Conservation (phyloP, 1,140 invertebrate species). For the Gerris buenoi region DNA sequence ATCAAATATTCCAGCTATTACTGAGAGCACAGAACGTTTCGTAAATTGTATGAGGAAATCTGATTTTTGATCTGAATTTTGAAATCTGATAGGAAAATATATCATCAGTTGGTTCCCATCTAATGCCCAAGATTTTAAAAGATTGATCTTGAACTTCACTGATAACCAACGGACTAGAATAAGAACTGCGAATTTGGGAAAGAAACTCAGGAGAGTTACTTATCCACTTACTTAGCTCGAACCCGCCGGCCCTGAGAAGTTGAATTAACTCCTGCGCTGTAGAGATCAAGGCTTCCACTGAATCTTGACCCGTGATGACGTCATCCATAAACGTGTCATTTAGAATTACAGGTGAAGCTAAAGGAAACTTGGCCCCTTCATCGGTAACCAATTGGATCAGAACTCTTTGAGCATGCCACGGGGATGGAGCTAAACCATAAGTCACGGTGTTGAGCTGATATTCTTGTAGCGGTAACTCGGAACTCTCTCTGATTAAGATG, state of each 20-base stretch:
- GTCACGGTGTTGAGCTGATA: slow-evolving; percentile 15
- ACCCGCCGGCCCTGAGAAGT: slow-evolving; percentile 1
- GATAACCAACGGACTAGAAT: background rate
- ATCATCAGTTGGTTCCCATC: background rate
- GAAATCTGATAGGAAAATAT: background rate
- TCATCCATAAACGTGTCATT: slow-evolving; percentile 19
- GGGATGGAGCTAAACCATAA: slow-evolving; percentile 23
- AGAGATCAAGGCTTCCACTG: background rate
- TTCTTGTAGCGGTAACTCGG: background rate
- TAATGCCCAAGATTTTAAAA: slow-evolving; percentile 1
- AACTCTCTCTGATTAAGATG: background rate
- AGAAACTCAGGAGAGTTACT: background rate
- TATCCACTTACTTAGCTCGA: slow-evolving; percentile 1
- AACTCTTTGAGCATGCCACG: slow-evolving; percentile 23
- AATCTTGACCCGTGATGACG: slow-evolving; percentile 5
- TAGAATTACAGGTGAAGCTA: slow-evolving; percentile 10
- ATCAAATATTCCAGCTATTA: slow-evolving; percentile 24
- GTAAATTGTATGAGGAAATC: background rate
- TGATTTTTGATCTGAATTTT: too few relatives aligned
- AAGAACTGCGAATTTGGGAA: background rate
- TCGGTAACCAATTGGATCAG: slow-evolving; percentile 27
- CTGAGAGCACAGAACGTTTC: slow-evolving; percentile 21
- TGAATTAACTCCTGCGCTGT: background rate
- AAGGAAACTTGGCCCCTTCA: slow-evolving; percentile 17
- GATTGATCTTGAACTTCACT: background rate